phyloP scores from a whole-genome alignment of 1,140 invertebrate genomes.

The Macrocentrus cingulum region DNA sequence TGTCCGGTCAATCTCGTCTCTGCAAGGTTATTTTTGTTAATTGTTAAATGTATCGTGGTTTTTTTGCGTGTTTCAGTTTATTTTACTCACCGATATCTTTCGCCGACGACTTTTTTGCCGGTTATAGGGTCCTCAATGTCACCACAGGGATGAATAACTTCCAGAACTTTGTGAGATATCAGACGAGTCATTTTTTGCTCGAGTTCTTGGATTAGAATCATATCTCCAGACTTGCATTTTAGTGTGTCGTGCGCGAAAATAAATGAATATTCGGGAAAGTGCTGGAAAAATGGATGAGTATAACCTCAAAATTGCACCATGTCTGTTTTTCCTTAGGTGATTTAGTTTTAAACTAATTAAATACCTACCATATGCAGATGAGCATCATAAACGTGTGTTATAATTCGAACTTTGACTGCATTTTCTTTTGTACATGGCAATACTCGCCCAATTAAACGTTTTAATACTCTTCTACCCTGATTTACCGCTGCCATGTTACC shows the following conservation, averaged over 20 bases:
- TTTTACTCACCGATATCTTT: constrained; percentile 64
- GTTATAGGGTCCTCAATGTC: constrained; percentile 82
- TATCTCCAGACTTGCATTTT: constrained; percentile 80
- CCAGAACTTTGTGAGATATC: constrained; percentile 73
- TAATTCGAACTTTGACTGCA: constrained; percentile 74
- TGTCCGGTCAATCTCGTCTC: constrained; percentile 72
- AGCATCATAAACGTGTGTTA: constrained; percentile 69
- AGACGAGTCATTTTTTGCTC: constrained; percentile 71
- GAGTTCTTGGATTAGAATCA: constrained; percentile 75
- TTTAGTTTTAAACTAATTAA: not conserved
- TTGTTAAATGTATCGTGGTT: constrained; percentile 11
- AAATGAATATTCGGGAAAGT: constrained; percentile 72
- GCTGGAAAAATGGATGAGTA: constrained; percentile 63
- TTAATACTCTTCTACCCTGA: constrained; percentile 18
- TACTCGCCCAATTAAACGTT: constrained; percentile 68
- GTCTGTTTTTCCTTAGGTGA: too few species aligned
- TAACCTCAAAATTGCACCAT: constrained; percentile 36
- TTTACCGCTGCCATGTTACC: constrained; percentile 19
- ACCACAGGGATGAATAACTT: constrained; percentile 78
- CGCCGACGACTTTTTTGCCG: constrained; percentile 74
- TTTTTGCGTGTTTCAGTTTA: not conserved
- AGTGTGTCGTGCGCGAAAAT: constrained; percentile 77
- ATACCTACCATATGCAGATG: constrained; percentile 67
- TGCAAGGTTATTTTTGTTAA: constrained; percentile 31
- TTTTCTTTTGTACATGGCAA: constrained; percentile 73